Evolutionary conservation across 2,113 vertebrate genomes (phyloP).

Genomic region (Callocephalon fimbriatum): DNA sequence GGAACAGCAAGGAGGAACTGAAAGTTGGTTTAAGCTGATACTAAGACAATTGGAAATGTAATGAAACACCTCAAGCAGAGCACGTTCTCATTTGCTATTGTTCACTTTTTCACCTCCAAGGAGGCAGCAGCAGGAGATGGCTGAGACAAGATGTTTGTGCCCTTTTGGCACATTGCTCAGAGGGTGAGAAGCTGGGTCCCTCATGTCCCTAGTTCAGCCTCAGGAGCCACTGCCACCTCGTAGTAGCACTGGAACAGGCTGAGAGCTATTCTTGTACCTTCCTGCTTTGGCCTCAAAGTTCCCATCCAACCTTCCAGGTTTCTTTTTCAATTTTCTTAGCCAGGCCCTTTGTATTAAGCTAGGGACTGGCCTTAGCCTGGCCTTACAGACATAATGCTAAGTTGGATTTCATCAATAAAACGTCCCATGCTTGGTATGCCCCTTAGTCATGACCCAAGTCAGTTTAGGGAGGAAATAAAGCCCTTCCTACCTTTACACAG

Average conservation of each 20-base stretch:
- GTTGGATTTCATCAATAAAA: not conserved
- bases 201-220: not conserved
- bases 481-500: not conserved
- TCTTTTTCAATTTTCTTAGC: not conserved
- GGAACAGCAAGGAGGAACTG: not conserved
- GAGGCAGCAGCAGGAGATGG: not conserved
- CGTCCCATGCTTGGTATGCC: not conserved
- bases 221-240: not conserved
- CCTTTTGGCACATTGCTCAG: not conserved
- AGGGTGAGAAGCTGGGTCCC: not conserved
- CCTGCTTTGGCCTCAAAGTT: not conserved
- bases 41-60: not conserved
- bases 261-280: not conserved
- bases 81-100: not conserved
- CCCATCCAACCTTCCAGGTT: not conserved
- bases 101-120: not conserved
- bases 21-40: not conserved
- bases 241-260: rapidly evolving
- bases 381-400: not conserved
- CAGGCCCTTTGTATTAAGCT: not conserved
- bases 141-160: not conserved
- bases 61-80: not conserved
- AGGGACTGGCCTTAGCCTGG: not conserved
- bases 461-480: not conserved
- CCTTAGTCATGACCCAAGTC: not conserved